Conservation (phyloP, 2,797 vertebrate genomes). For the Peromyscus nudipes region DNA sequence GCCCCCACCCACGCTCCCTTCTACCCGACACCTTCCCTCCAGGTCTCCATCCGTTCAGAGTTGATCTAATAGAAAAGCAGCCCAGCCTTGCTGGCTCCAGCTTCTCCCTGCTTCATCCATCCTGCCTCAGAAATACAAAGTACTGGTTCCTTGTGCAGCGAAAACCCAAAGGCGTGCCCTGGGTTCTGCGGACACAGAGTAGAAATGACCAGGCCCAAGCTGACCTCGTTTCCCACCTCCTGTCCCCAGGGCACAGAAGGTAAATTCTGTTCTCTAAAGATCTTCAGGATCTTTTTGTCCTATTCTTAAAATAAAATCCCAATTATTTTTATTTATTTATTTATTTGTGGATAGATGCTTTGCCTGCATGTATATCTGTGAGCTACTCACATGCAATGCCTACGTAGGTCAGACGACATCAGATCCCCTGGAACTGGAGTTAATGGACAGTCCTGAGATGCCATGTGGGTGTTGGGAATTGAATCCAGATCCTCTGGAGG, state of each 20-base stretch:
- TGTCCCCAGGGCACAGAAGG: neutral
- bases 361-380: neutral
- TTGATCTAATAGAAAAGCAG: neutral
- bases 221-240: neutral
- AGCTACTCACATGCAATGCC: neutral
- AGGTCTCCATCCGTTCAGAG: neutral
- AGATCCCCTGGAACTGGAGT: neutral
- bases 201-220: neutral
- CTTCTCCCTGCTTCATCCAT: neutral
- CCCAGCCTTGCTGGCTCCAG: constrained; percentile 22
- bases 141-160: neutral
- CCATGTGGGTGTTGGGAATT: neutral
- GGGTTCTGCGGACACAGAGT: neutral
- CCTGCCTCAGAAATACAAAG: constrained; percentile 2
- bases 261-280: neutral
- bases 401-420: neutral
- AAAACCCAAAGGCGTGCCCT: neutral
- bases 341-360: neutral
- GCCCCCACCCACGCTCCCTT: neutral
- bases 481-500: neutral
- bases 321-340: neutral
- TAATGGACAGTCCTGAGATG: neutral
- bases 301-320: neutral
- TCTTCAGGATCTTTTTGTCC: neutral
- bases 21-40: neutral